Percentiles rank a stretch among this genome's conserved stretches.
Conservation (phyloP, 2,797 vertebrate genomes). For the Crax fasciolata region DNA sequence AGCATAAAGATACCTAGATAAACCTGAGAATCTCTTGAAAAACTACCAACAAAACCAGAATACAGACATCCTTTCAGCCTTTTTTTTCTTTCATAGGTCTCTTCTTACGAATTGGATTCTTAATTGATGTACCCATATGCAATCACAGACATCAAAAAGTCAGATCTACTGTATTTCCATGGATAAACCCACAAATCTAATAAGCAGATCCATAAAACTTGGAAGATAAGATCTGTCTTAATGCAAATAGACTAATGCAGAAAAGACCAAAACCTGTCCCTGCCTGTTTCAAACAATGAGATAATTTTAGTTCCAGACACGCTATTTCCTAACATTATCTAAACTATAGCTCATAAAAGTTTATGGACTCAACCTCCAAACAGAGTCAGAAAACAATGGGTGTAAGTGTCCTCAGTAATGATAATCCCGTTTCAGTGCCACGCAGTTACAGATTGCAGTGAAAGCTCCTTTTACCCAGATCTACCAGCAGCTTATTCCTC, state of each 20-base stretch:
- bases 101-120: background rate
- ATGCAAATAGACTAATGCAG: constrained; percentile 33
- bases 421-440: background rate
- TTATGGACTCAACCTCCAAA: constrained; percentile 56
- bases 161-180: background rate
- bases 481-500: background rate
- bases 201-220: background rate
- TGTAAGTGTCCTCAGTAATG: background rate
- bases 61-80: background rate
- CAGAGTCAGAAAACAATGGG: constrained; percentile 11
- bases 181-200: constrained; percentile 2
- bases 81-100: background rate
- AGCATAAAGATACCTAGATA: background rate
- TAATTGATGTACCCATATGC: background rate
- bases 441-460: background rate
- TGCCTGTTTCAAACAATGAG: constrained; percentile 67
- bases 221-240: constrained; percentile 57
- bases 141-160: constrained; percentile 27
- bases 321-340: constrained; percentile 70
- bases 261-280: constrained; percentile 50
- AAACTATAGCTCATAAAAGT: constrained; percentile 72
- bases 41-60: background rate
- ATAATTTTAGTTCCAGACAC: constrained; percentile 69
- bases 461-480: background rate
- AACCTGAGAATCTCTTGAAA: background rate